phyloP scores from a whole-genome alignment of 2,797 vertebrate species.

The Tamandua tetradactyla region DNA sequence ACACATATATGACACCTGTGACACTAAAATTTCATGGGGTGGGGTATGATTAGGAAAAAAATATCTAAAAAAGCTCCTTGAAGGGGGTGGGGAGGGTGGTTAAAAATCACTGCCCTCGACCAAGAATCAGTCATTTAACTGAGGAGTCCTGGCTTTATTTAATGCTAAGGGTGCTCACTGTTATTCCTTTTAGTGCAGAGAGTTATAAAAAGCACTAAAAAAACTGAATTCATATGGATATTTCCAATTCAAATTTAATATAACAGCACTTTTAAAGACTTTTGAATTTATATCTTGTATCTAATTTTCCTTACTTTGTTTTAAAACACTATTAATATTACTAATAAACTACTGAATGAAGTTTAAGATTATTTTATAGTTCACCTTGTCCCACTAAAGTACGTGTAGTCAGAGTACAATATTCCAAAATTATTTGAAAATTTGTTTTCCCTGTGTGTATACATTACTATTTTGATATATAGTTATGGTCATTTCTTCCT shows the following conservation, averaged over 20 bases:
- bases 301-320: background rate
- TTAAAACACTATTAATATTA: background rate
- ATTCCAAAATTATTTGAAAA: background rate
- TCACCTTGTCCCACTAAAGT: background rate
- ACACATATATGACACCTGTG: background rate
- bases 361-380: background rate
- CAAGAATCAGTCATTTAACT: background rate
- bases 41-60: background rate
- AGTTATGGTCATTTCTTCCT: background rate
- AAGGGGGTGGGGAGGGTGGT: background rate
- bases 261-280: background rate
- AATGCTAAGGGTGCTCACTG: background rate
- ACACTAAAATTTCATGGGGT: background rate
- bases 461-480: background rate
- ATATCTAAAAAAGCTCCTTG: background rate
- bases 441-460: background rate
- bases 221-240: background rate
- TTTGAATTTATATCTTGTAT: background rate
- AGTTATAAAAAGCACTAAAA: slow-evolving; percentile 9
- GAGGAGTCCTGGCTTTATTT: background rate
- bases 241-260: background rate
- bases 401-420: background rate
- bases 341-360: background rate
- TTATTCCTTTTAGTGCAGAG: background rate
- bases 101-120: background rate